phyloP scores from a whole-genome alignment of 2,888 invertebrate species.

The Philereme vetulata region DNA sequence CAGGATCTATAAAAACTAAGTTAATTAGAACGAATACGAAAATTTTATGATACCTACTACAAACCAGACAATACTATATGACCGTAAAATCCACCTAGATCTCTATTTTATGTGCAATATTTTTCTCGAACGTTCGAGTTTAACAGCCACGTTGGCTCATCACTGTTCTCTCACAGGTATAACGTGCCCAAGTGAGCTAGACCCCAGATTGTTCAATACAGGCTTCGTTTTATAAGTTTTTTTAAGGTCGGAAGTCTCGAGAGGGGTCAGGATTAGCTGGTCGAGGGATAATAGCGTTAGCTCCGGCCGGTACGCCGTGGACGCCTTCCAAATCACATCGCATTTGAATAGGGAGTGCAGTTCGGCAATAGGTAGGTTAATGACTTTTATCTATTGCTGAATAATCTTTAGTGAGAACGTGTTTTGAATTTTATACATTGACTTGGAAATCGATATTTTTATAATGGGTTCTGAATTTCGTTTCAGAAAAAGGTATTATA shows the following conservation, averaged over 20 bases:
- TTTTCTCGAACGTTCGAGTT: conserved; percentile 58
- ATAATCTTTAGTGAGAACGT: conserved; percentile 36
- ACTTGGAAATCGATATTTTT: not conserved
- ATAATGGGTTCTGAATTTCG: conserved; percentile 2
- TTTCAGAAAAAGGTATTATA: not conserved
- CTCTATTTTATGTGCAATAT: conserved; percentile 58
- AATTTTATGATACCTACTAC: too few species aligned
- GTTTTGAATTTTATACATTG: conserved; percentile 28
- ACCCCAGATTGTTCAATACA: conserved; percentile 39
- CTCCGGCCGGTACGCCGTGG: conserved; percentile 60
- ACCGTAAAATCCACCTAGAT: conserved; percentile 40
- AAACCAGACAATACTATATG: not conserved
- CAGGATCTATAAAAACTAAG: too few species aligned
- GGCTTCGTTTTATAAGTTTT: conserved; percentile 39
- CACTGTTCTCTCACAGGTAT: conserved; percentile 64
- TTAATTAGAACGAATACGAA: too few species aligned
- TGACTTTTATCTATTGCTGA: conserved; percentile 60
- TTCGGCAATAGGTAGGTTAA: conserved; percentile 62
- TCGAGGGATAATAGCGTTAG: conserved; percentile 54
- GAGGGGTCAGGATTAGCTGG: conserved; percentile 56
- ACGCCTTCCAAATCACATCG: conserved; percentile 74
- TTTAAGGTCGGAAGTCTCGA: conserved; percentile 38
- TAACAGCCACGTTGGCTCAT: conserved; percentile 73
- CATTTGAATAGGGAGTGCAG: conserved; percentile 73
- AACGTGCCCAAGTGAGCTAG: conserved; percentile 57